phyloP scores from a whole-genome alignment of 2,113 vertebrate genomes.

The Callorhinus ursinus region DNA sequence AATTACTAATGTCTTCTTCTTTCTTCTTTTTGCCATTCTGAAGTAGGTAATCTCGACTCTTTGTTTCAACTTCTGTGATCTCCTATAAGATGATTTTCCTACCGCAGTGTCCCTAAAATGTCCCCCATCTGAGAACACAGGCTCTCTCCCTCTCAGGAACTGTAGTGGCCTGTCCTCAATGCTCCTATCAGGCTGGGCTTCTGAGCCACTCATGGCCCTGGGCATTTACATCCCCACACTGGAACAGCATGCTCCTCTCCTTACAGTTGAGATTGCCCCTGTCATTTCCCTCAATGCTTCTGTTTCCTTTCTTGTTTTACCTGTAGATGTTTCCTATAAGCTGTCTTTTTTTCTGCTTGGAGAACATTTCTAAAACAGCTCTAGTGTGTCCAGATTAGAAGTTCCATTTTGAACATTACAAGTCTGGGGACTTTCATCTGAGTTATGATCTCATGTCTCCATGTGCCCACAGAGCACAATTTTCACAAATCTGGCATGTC shows the following conservation, averaged over 20 bases:
- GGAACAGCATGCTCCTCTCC: neutral
- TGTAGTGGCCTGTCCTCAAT: neutral
- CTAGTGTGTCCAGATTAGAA: neutral
- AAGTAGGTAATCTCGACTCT: neutral
- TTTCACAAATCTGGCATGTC: slow-evolving; percentile 15
- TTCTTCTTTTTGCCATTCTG: neutral
- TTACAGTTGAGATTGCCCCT: neutral
- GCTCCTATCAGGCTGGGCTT: neutral
- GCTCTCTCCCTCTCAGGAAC: neutral
- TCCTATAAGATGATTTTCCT: neutral
- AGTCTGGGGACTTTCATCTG: neutral
- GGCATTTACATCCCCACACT: neutral
- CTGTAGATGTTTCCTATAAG: neutral
- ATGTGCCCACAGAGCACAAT: neutral
- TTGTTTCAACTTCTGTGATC: neutral
- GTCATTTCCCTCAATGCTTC: neutral
- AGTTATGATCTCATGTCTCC: neutral
- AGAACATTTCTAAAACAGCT: neutral
- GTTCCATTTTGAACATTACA: neutral
- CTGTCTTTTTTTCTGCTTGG: neutral
- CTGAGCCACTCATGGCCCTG: neutral
- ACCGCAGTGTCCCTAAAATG: neutral
- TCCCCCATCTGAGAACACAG: neutral
- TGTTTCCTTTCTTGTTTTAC: neutral
- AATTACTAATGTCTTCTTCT: neutral